Evolutionary conservation across 37 sponge, comb jelly and placozoan genomes (phyloP).

Genomic region (Corticium candelabrum): DNA sequence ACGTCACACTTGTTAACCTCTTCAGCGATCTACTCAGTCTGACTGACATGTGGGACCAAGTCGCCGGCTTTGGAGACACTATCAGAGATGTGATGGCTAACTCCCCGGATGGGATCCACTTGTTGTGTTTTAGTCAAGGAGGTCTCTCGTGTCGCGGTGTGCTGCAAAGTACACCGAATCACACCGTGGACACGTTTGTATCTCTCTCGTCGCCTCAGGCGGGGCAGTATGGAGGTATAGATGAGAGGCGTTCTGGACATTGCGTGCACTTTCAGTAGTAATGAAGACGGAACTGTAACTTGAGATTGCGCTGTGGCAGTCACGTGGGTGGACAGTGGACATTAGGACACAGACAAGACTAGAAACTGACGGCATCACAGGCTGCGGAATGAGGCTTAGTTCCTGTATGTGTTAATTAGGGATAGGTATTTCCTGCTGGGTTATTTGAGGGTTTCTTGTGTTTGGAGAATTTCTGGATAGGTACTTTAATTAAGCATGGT

Average conservation of each 20-base stretch:
- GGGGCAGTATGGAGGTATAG: constrained; percentile 84
- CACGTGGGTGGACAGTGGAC: too few species aligned
- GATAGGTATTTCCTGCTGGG: too few species aligned
- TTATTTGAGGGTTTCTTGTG: too few species aligned
- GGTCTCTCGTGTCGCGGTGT: constrained; percentile 62
- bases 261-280: too few species aligned
- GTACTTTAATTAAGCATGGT: too few species aligned
- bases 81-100: constrained; percentile 11
- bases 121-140: constrained; percentile 14
- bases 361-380: too few species aligned
- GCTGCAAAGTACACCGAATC: constrained; percentile 48
- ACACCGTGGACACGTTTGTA: constrained; percentile 71
- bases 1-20: neutral
- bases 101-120: constrained; percentile 3
- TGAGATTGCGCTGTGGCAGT: too few species aligned
- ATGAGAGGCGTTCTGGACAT: constrained; percentile 3
- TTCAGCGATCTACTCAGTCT: neutral
- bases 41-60: constrained; percentile 18
- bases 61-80: neutral
- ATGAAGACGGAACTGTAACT: too few species aligned
- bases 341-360: too few species aligned
- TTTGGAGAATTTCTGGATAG: too few species aligned
- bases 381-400: too few species aligned
- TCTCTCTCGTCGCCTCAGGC: constrained; percentile 68
- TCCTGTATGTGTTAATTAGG: too few species aligned